These are phyloP conservation scores for Chironomus tepperi DNA, from an alignment of 1,140 invertebrate genomes.

Conservation along the genomic window DNA sequence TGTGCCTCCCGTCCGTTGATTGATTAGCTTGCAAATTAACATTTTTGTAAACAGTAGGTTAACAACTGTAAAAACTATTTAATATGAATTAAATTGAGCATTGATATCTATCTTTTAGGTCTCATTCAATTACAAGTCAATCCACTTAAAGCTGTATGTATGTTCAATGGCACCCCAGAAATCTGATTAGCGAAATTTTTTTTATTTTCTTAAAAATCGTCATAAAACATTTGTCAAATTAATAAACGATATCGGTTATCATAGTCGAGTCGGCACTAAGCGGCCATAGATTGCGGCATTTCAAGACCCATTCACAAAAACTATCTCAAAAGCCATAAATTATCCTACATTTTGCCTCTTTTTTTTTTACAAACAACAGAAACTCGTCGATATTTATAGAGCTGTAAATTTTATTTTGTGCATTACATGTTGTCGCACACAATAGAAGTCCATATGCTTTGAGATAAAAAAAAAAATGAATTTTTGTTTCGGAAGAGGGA, in stretches of 20 bases:
- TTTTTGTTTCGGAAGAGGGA: no score
- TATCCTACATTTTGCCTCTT: not conserved
- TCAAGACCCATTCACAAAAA: not conserved
- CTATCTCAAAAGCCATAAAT: not conserved
- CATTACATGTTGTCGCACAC: not conserved
- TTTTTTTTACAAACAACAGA: not conserved
- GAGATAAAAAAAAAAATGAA: not conserved
- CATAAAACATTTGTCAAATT: conserved; percentile 3
- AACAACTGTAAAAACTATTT: conserved; percentile 15
- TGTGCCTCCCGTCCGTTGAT: not conserved
- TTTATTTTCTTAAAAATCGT: not conserved
- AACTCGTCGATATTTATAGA: not conserved
- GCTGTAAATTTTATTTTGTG: not conserved
- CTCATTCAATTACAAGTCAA: no score
- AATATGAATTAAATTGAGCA: not conserved
- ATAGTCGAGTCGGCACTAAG: not conserved
- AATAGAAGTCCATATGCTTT: not conserved
- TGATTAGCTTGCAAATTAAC: not conserved
- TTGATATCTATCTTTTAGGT: not conserved
- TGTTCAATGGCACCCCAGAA: no score
- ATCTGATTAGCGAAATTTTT: no score
- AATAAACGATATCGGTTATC: not conserved
- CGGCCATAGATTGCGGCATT: not conserved
- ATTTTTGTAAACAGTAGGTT: conserved; percentile 8
- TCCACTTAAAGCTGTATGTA: no score